These are phyloP conservation scores for Oceanodroma tethys DNA, from an alignment of 2,113 vertebrate genomes.

Conservation along the genomic window DNA sequence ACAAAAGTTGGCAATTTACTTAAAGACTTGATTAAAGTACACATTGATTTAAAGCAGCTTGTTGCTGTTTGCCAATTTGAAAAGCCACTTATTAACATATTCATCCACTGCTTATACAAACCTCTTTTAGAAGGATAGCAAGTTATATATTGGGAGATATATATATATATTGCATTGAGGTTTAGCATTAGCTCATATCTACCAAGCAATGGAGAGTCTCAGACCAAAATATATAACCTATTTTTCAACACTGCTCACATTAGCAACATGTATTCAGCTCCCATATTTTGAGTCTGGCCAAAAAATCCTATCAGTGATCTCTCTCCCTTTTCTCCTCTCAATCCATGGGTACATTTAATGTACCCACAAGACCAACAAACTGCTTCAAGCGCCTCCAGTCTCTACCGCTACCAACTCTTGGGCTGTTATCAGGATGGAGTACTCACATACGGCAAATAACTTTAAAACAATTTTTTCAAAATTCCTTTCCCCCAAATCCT, in stretches of 20 bases:
- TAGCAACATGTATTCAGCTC: background rate
- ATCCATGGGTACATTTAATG: background rate
- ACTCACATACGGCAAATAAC: fast-evolving
- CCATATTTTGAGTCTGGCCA: background rate
- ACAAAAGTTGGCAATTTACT: background rate
- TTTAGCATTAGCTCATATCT: background rate
- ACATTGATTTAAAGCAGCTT: background rate
- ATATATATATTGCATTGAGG: background rate
- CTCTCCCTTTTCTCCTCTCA: background rate
- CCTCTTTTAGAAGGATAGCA: background rate
- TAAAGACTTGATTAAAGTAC: background rate
- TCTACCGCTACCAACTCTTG: background rate
- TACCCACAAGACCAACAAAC: background rate
- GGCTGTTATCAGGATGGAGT: background rate
- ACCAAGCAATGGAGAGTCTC: background rate
- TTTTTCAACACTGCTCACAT: background rate
- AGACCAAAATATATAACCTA: background rate
- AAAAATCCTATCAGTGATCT: background rate
- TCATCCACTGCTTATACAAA: background rate
- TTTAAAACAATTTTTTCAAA: background rate
- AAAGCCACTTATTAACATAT: background rate
- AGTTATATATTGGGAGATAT: background rate
- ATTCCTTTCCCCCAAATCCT: background rate
- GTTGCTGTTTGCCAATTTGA: background rate
- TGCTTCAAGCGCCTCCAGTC: background rate